Evolutionary conservation across 2,797 vertebrate species (phyloP).

Genomic region (Petrocephalus schoutedeni): DNA sequence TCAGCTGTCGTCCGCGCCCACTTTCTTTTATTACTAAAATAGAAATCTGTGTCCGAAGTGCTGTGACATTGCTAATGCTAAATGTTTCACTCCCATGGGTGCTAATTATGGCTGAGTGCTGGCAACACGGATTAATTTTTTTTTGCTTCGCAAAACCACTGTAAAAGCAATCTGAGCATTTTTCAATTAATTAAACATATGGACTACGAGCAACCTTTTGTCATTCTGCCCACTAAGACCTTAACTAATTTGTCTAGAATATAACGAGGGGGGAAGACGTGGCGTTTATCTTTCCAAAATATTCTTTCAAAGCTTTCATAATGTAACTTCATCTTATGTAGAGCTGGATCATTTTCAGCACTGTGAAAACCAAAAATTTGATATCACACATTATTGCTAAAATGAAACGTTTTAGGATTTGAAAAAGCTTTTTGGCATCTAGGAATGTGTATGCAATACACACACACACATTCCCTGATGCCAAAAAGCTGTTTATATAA

Average conservation of each 20-base stretch:
- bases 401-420: background rate
- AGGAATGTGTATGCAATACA: background rate
- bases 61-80: conserved; percentile 79
- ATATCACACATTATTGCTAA: background rate
- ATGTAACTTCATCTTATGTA: background rate
- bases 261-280: conserved; percentile 48
- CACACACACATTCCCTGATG: too few relatives aligned
- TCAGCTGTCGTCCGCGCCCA: conserved; percentile 75
- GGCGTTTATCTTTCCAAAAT: conserved; percentile 46
- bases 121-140: conserved; percentile 78
- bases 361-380: background rate
- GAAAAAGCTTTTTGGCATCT: background rate
- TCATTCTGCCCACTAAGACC: conserved; percentile 80
- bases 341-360: background rate
- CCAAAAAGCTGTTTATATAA: background rate
- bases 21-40: conserved; percentile 79
- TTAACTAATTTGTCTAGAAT: conserved; percentile 74
- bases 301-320: conserved; percentile 32
- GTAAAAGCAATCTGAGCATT: conserved; percentile 85
- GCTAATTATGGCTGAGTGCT: conserved; percentile 83
- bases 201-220: conserved; percentile 80
- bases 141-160: conserved; percentile 67
- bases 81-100: conserved; percentile 79
- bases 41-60: conserved; percentile 82
- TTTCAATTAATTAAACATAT: conserved; percentile 96